Evolutionary conservation across 2,888 invertebrate species (phyloP).

Genomic region (Eristalinus sepulchralis): DNA sequence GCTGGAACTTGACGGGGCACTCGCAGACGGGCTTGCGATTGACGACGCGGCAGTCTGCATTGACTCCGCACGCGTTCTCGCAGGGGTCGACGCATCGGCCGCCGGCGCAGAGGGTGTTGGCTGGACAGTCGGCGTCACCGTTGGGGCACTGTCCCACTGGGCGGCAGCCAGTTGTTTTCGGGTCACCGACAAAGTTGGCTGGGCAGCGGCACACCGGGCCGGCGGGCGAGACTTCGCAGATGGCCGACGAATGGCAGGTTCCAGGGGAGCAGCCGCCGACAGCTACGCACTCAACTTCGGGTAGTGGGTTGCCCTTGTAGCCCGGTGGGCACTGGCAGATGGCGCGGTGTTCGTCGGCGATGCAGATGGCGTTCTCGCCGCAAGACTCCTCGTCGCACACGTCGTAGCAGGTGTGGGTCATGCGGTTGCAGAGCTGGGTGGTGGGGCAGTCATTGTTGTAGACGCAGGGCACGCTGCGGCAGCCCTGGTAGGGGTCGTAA

Average conservation of each 20-base stretch:
- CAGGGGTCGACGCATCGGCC: conserved; percentile 91
- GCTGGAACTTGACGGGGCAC: conserved; percentile 89
- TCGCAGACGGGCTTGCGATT: conserved; percentile 89
- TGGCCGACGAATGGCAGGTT: conserved; percentile 90
- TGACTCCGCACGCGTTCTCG: conserved; percentile 90
- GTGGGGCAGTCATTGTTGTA: conserved; percentile 92
- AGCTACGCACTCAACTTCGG: conserved; percentile 90
- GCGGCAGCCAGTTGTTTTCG: conserved; percentile 87
- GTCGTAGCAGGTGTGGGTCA: conserved; percentile 90
- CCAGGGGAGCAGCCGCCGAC: conserved; percentile 88
- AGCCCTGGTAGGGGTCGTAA: conserved; percentile 87
- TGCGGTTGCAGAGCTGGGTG: conserved; percentile 90
- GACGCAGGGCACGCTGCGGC: conserved; percentile 91
- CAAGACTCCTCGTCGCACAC: conserved; percentile 92
- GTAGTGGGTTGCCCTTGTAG: conserved; percentile 88
- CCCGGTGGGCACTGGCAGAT: conserved; percentile 94
- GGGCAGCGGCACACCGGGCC: conserved; percentile 91
- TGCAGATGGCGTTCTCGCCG: conserved; percentile 93
- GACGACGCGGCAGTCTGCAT: conserved; percentile 90
- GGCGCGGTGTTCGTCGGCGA: conserved; percentile 91
- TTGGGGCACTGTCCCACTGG: conserved; percentile 89
- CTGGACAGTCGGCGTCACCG: conserved; percentile 89
- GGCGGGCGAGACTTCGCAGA: conserved; percentile 86
- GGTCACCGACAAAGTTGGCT: conserved; percentile 88
- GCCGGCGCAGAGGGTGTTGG: conserved; percentile 86